Evolutionary conservation across 2,113 vertebrate species (phyloP).

Genomic region (Vicugna pacos): DNA sequence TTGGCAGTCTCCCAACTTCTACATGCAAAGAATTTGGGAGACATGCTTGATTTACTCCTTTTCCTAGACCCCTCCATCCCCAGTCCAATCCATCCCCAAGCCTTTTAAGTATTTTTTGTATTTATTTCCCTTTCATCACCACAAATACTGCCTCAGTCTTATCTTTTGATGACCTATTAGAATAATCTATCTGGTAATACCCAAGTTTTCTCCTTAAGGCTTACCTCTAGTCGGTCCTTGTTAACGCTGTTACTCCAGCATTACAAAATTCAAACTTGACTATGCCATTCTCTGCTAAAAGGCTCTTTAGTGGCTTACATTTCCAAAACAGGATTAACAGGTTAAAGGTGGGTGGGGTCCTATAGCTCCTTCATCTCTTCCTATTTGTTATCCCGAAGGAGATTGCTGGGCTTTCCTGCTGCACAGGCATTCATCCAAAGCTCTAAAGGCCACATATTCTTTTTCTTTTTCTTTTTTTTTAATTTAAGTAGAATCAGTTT

Average conservation of each 20-base stretch:
- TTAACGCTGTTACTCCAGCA: neutral
- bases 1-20: neutral
- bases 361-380: neutral
- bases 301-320: neutral
- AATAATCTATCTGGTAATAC: neutral
- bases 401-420: neutral
- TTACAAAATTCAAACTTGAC: constrained; percentile 33
- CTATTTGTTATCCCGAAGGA: neutral
- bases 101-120: neutral
- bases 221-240: neutral
- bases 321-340: neutral
- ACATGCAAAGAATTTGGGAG: neutral
- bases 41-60: neutral
- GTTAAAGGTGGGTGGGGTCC: neutral
- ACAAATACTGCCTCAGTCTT: neutral
- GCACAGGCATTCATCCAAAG: neutral
- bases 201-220: neutral
- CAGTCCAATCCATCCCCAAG: neutral
- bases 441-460: neutral
- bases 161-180: neutral
- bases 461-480: too few species aligned
- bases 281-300: neutral
- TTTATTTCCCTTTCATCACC: neutral
- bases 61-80: neutral
- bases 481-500: too few species aligned